A percentile compares a stretch with the other conserved stretches of the same genome.
Conservation (phyloP, 1,140 invertebrate species). For the Drosophila dunni region DNA sequence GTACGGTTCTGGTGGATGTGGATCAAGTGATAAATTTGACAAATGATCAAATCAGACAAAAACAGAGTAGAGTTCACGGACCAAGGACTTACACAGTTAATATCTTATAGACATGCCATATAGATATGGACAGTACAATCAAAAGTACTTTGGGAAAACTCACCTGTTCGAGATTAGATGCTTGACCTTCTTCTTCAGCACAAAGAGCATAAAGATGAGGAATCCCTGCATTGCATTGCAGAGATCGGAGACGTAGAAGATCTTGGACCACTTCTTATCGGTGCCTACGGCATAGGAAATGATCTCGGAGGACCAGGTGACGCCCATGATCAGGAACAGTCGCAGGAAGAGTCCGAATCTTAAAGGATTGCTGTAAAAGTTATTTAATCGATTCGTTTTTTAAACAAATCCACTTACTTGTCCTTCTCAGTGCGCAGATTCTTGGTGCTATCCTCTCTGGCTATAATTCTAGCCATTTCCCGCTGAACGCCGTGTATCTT, state of each 20-base stretch:
- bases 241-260: slow-evolving; percentile 86
- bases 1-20: slow-evolving; percentile 62
- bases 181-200: slow-evolving; percentile 87
- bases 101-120: slow-evolving; percentile 8
- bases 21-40: neutral
- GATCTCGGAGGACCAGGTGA: slow-evolving; percentile 90
- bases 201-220: slow-evolving; percentile 88
- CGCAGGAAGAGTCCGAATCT: slow-evolving; percentile 90
- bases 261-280: slow-evolving; percentile 74
- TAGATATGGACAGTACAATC: slow-evolving; percentile 27
- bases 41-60: slow-evolving; percentile 11
- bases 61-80: neutral
- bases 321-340: slow-evolving; percentile 90
- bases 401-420: slow-evolving; percentile 84
- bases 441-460: slow-evolving; percentile 86
- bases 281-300: slow-evolving; percentile 86
- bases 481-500: slow-evolving; percentile 88
- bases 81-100: slow-evolving; percentile 42
- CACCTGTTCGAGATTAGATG: slow-evolving; percentile 85
- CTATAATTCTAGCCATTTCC: slow-evolving; percentile 87
- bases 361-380: slow-evolving; percentile 37
- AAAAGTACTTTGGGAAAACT: slow-evolving; percentile 29
- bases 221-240: slow-evolving; percentile 86
- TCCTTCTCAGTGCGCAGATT: slow-evolving; percentile 86
- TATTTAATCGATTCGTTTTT: neutral